Evolutionary conservation across 2,113 vertebrate genomes (phyloP), one percentile per base, ranked within the genome.

Genomic region (Hippocampus zosterae): DNA sequence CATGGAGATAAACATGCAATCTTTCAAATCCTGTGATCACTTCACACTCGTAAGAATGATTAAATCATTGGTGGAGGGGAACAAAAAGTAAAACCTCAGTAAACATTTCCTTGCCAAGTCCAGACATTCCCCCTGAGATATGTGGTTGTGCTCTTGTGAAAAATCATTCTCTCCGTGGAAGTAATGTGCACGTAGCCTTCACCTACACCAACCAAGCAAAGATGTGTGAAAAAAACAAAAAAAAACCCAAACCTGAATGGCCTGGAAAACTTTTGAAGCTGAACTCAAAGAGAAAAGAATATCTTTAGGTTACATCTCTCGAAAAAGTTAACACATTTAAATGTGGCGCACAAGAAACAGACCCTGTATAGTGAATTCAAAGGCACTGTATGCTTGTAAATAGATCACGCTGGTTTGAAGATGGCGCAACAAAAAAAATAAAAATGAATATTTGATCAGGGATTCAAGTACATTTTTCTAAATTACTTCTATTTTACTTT

Each of bases 1-100:
- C 75, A 75, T 62, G 44, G 53, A 84, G 85, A 89, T 87, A 87
- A 89, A 83, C 57, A 60, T 16, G 62, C 41, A 16, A 9, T 65
- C 11, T 0, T 65, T 73, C 21, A 40, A 67, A 73, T 68, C 52
- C 18, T 18, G 19, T 65, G 48, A 80, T 77, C 68, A 52, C 41
- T 53, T 27, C 46, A 68, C 50, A 74, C 8, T 64, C 25, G 63
- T 9, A 53, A 61, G 68, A 71, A 23, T 65, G 72, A 81, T 74
- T 50, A 25, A 71, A 72, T 52, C 15, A 42, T 15, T 59, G 29
- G 8, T 23, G 52, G 52, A 50, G 8, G 9, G 55, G 55, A 27
- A 19, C 19, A 64, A 29, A 72, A 46, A 46, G 56, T 66, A 65
- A 70, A 60, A 50, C 46, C 37, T 69, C 65, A 72, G 23, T 65